Percentiles rank a stretch among this genome's conserved stretches.
Evolutionary conservation across 2,797 vertebrate species (phyloP).

Genomic region (Nannoperca australis): DNA sequence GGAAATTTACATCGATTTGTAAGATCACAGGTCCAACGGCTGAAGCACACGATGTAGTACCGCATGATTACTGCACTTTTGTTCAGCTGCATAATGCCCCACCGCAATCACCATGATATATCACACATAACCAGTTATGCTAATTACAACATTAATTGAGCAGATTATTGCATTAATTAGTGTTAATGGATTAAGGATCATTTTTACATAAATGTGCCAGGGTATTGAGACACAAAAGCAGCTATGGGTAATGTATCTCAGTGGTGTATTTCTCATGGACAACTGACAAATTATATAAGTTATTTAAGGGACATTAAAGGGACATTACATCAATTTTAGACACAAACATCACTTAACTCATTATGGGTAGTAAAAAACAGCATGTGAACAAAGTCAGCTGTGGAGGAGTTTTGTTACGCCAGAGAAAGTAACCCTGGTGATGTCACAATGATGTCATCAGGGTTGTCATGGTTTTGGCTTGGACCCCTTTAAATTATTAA

Average conservation of each 20-base stretch:
- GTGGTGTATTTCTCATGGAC: conserved; percentile 1
- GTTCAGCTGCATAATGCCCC: conserved; percentile 50
- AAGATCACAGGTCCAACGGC: conserved; percentile 11
- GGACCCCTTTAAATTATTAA: background rate
- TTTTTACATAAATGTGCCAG: conserved; percentile 38
- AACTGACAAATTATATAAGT: background rate
- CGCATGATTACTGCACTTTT: conserved; percentile 48
- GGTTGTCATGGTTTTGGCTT: conserved; percentile 13
- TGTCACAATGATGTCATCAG: conserved; percentile 22
- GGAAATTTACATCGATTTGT: conserved; percentile 55
- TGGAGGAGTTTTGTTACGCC: too few species aligned
- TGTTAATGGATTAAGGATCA: conserved; percentile 60
- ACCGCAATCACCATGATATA: conserved; percentile 51
- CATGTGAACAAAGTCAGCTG: too few species aligned
- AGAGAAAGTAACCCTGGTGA: background rate
- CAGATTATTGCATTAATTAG: conserved; percentile 61
- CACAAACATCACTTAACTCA: background rate
- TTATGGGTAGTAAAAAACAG: background rate
- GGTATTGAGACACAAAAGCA: conserved; percentile 12
- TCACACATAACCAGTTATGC: conserved; percentile 43
- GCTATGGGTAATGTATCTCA: conserved; percentile 16
- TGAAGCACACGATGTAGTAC: conserved; percentile 29
- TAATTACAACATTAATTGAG: conserved; percentile 63
- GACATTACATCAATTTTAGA: conserved; percentile 7
- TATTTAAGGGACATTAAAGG: conserved; percentile 10